Evolutionary conservation across 2,888 invertebrate species (phyloP), one percentile per base, ranked within the genome.

Genomic region (Drosophila borborema): DNA sequence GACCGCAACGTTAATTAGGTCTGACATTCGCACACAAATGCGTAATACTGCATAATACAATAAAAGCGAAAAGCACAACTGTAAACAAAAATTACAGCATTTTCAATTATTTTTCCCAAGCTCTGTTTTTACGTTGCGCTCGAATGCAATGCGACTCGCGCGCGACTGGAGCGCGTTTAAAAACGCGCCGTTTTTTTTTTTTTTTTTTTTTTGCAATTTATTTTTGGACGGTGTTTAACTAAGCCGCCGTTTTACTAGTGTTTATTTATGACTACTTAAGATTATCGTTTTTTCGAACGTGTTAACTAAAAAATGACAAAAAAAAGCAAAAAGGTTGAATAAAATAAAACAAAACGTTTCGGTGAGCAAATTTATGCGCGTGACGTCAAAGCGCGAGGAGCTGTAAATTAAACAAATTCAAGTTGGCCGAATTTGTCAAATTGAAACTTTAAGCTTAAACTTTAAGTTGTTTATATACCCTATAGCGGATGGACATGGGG

Each of bases 241-340:
- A 80, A 88, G 72, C 69, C 72, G 74, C 76, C 74, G 75, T 74
- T 88, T 83, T 80, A 83, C 74, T 80, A 69, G 76, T 89, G 84
- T 83, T 86, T 89, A 83, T 86, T 85, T 83, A 86, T 83, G 86
- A 81, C 86, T 85, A 83, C 76, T 89, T 89, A 71, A 67, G 64
- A 74, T 74, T 75, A 72, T 72, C 70, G 86, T 77, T 72, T 72
- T 73, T 73, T 72, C 70, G 81, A 86, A 77, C 74, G 86, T 88
- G 84, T 81, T 86, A 86, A 80, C 76, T 69, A 49, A 62, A 71
- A 62, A 38, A 53, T 74, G 71, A 59, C 62, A 54, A 63, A 74
- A 48, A 48, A 66, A 60, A 23, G 6, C 28, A 28, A 54, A 31
- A 59, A 65, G 40, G 0, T 18, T 2, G 56, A 68, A 67, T 14